Evolutionary conservation across 1,140 invertebrate genomes (phyloP).

Genomic region (Sesamia nonagrioides): DNA sequence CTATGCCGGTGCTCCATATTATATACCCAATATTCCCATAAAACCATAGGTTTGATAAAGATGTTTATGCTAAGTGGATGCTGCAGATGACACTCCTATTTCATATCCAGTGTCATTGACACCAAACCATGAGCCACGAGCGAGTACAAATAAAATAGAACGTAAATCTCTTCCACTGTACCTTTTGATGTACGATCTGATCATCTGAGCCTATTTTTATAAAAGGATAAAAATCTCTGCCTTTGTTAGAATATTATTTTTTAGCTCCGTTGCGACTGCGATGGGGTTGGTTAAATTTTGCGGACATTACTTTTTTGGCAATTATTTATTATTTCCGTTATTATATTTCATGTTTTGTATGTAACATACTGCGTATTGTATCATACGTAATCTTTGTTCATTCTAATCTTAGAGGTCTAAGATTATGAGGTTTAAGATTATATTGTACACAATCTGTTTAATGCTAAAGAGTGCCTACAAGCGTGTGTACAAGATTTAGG

Average conservation of each 20-base stretch:
- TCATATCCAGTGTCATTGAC: slow-evolving; percentile 26
- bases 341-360: too few species aligned
- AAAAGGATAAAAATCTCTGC: slow-evolving; percentile 15
- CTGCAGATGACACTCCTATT: slow-evolving; percentile 11
- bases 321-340: not conserved
- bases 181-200: slow-evolving; percentile 23
- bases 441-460: too few species aligned
- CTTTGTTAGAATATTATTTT: not conserved
- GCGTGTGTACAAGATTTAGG: too few species aligned
- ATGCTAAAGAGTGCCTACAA: too few species aligned
- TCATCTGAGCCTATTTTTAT: slow-evolving; percentile 8
- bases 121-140: not conserved
- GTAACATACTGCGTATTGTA: too few species aligned
- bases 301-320: not conserved
- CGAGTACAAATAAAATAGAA: slow-evolving; percentile 1
- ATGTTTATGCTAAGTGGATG: slow-evolving; percentile 29
- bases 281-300: not conserved
- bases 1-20: too few species aligned
- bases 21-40: not conserved
- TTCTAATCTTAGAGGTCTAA: too few species aligned
- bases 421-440: too few species aligned
- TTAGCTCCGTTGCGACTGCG: not conserved
- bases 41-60: slow-evolving; percentile 11
- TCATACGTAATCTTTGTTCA: too few species aligned
- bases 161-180: slow-evolving; percentile 17